Base-by-base conservation (phyloP, 2,797 vertebrate species). In the Xenentodon cancila region DNA sequence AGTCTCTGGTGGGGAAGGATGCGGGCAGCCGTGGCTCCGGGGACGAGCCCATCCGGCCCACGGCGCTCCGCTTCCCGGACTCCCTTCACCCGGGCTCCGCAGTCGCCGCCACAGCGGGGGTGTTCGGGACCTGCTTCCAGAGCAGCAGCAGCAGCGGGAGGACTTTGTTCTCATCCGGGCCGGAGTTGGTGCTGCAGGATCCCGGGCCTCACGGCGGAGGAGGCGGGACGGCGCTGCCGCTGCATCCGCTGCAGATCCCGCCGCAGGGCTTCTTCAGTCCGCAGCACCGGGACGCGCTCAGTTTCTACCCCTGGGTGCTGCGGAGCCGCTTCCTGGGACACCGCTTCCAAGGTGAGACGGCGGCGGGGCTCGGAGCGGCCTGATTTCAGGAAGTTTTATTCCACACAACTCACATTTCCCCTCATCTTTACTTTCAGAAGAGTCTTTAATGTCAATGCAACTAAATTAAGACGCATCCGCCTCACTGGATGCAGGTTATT, bases 251-350 rank as follows among this genome's bases (percentile, higher is more conserved):
- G 65, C 89, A 93, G 72, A 82, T 93, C 51, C 90, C 92, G 25
- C 73, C 90, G 17, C 93, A 94, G 82, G 87, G 90, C 63, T 92
- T 94, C 87, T 93, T 94, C 87, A 85, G 82, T 49, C 88, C 90
- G 62, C 93, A 92, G 62, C 92, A 92, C 75, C 90, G 92, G 43
- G 93, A 94, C 17, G 82, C 91, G 66, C 85, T 94, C 51, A 91
- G 91, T 86, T 94, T 94, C 84, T 93, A 94, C 84, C 94, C 94
- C 0, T 95, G 94, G 93, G 87, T 94, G 15, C 89, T 94, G 34
- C 81, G 94, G 76, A 92, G 91, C 87, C 77, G 92, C 16, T 94
- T 93, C 87, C 91, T 94, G 74, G 92, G 92, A 19, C 93, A 91
- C 85, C 87, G 93, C 49, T 94, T 92, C 77, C 86, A 89, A 87